These are phyloP conservation scores for Physella acuta DNA, from an alignment of 1,140 invertebrate species.

Conservation along the genomic window DNA sequence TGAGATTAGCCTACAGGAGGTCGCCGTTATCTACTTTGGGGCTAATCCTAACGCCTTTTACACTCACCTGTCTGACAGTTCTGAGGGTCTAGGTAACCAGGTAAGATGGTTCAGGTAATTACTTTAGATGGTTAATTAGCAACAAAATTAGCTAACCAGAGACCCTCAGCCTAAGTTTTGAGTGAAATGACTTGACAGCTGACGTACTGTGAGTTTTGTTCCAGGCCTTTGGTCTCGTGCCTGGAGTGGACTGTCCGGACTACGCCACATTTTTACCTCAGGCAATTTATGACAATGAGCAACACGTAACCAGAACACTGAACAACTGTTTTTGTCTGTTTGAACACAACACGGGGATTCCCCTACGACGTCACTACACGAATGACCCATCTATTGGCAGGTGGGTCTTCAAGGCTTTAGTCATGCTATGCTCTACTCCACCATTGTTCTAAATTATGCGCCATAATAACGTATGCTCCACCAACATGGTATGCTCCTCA, in stretches of 20 bases:
- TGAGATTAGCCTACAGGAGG: conserved; percentile 43
- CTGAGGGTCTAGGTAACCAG: conserved; percentile 36
- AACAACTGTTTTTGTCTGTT: conserved; percentile 48
- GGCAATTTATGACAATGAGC: conserved; percentile 17
- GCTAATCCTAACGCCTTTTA: conserved; percentile 31
- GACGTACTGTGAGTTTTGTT: no score
- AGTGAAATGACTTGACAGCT: no score
- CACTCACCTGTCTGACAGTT: conserved; percentile 42
- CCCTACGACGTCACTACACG: conserved; percentile 39
- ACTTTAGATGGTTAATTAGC: no score
- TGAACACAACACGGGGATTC: conserved; percentile 43
- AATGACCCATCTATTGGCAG: conserved; percentile 12
- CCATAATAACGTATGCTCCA: no score
- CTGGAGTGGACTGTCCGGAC: conserved; percentile 50
- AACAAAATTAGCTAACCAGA: no score
- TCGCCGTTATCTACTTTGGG: conserved; percentile 36
- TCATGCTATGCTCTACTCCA: no score
- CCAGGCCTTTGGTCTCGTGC: conserved; percentile 34
- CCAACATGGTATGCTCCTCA: no score
- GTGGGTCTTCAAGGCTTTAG: no score
- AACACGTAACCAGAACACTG: conserved; percentile 4
- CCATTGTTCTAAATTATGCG: no score
- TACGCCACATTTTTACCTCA: conserved; percentile 39
- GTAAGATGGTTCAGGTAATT: no score
- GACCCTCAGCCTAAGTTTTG: no score